Conservation (phyloP, 2,797 vertebrate species). For the Odontamblyopus lacepedii region DNA sequence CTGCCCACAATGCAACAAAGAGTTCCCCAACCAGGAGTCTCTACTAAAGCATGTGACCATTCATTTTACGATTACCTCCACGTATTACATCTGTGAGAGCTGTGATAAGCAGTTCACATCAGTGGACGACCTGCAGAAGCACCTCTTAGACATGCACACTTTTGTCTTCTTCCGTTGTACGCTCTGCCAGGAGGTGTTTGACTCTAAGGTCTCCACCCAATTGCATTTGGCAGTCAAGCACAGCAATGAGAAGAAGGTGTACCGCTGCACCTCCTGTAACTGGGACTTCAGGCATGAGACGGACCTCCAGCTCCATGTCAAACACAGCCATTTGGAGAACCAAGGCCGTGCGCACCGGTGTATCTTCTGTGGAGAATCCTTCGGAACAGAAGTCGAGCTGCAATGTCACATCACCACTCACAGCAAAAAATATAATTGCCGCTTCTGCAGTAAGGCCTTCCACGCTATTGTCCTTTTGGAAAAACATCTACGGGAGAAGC, state of each 20-base stretch:
- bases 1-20: conserved; percentile 97
- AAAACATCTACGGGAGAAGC: conserved; percentile 95
- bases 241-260: conserved; percentile 97
- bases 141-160: conserved; percentile 98
- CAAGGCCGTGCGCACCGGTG: conserved; percentile 94
- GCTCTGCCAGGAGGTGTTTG: conserved; percentile 97
- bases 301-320: conserved; percentile 94
- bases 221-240: conserved; percentile 97
- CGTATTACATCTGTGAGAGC: conserved; percentile 97
- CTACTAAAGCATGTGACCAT: conserved; percentile 94
- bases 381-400: conserved; percentile 96
- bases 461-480: conserved; percentile 94
- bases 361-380: conserved; percentile 97
- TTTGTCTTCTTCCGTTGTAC: conserved; percentile 98
- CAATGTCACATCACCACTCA: conserved; percentile 99
- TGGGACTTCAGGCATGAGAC: conserved; percentile 97
- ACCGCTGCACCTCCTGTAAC: conserved; percentile 95
- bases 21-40: conserved; percentile 96
- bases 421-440: conserved; percentile 98
- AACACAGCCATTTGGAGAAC: conserved; percentile 96
- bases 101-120: conserved; percentile 98
- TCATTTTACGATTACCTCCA: conserved; percentile 96
- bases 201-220: conserved; percentile 97
- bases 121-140: conserved; percentile 96
- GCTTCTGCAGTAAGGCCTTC: conserved; percentile 98